Base-by-base conservation (phyloP, 2,888 invertebrate genomes). In the Hemaris fuciformis region DNA sequence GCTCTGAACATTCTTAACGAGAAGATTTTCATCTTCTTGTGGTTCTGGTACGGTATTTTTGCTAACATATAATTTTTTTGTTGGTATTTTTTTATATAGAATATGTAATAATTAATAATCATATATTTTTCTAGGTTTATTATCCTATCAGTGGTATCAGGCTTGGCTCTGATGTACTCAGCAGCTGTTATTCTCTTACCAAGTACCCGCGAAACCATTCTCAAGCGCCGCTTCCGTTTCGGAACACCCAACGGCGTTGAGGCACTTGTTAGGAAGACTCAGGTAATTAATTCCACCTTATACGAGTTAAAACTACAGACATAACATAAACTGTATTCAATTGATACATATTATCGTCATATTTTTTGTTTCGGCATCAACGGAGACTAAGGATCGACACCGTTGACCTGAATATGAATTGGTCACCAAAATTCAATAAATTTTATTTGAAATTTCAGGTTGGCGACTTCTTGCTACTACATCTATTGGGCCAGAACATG, bases 1-100 rank as follows among this genome's bases (percentile, higher is more conserved):
- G 97, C 98, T 0, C 91, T 98, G 71, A 98, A 98, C 84, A 97
- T 98, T 73, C 94, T 98, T 64, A 98, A 98, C 87, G 98, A 98
- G 87, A 98, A 98, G 89, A 97, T 98, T 76, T 98, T 96, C 92
- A 97, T 98, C 77, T 97, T 98, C 93, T 91, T 98, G 66, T 98
- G 98, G 98, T 94, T 93, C 79, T 92, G 93, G 93, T 93, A 72
- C 80, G 88, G 61, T 23, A 31, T 34, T 22, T 18, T 15, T 25
- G 25, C 2, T 31, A 23, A 10, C 23, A 45, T 3, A 18, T 18
- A 53, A 27, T n/a, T 25, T 25, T 3, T 48, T 15, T 3, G 3
- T n/a, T 38, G 48, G 6, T n/a, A 0, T 48, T 0, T 7, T 15
- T 25, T 15, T 27, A 15, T 15, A 25, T 15, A 43, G 10, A 43